phyloP scores from a whole-genome alignment of 2,113 vertebrate species.

The Myotis davidii region DNA sequence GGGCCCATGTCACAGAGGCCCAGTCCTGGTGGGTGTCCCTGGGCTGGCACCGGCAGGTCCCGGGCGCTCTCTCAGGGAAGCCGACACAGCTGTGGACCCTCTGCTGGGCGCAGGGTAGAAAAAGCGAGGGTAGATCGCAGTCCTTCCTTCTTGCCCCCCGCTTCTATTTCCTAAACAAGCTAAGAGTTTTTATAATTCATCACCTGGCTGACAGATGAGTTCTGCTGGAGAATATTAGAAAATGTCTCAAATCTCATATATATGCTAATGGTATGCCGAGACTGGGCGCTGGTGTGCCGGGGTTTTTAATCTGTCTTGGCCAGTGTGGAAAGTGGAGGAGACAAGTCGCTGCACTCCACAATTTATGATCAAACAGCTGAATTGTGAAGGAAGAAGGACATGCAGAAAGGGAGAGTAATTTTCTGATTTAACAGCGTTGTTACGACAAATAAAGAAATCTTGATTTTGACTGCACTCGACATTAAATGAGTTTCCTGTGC shows the following conservation, averaged over 20 bases:
- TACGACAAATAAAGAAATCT: constrained; percentile 92
- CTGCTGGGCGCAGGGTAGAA: constrained; percentile 26
- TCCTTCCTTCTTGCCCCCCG: constrained; percentile 50
- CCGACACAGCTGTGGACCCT: background rate
- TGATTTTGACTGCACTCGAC: constrained; percentile 90
- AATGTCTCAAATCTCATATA: constrained; percentile 99
- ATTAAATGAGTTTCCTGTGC: constrained; percentile 91
- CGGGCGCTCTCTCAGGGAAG: background rate
- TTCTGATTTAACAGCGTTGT: constrained; percentile 93
- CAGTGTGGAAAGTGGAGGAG: constrained; percentile 96
- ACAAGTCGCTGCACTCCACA: constrained; percentile 95
- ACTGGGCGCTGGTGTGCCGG: constrained; percentile 91
- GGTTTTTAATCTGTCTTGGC: constrained; percentile 99
- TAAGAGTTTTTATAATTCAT: constrained; percentile 99
- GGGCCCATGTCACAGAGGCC: background rate
- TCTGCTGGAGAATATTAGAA: constrained; percentile 99
- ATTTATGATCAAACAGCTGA: constrained; percentile 98
- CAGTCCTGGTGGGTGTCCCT: background rate
- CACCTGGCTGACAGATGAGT: constrained; percentile 99
- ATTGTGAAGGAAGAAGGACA: constrained; percentile 88
- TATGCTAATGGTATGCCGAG: constrained; percentile 99
- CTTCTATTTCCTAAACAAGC: constrained; percentile 94
- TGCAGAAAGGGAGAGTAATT: constrained; percentile 89
- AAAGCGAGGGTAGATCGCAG: constrained; percentile 49
- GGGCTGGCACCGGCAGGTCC: accelerated